Evolutionary conservation across 1,140 invertebrate genomes (phyloP).

Genomic region (Ruditapes philippinarum): DNA sequence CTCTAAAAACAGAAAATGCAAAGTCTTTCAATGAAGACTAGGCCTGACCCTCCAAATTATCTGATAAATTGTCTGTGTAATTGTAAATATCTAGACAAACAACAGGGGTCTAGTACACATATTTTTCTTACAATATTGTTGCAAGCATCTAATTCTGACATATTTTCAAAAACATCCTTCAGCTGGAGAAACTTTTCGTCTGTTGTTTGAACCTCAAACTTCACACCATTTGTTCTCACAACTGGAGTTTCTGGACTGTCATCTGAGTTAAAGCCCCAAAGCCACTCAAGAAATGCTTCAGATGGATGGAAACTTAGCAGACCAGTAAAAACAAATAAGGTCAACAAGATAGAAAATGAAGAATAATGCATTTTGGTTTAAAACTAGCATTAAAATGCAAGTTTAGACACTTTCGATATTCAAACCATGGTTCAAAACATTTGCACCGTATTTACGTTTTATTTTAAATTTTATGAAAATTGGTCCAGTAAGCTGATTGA

Average conservation of each 20-base stretch:
- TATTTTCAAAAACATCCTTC: conserved; percentile 89
- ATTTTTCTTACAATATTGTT: conserved; percentile 88
- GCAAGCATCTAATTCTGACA: conserved; percentile 90
- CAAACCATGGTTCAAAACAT: conserved; percentile 47
- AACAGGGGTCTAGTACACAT: too few relatives aligned
- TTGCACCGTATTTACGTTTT: conserved; percentile 12
- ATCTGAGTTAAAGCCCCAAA: conserved; percentile 66
- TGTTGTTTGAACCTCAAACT: conserved; percentile 89
- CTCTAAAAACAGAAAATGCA: too few relatives aligned
- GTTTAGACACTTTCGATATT: background rate
- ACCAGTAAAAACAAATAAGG: background rate
- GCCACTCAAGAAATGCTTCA: conserved; percentile 68
- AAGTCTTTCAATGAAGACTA: too few relatives aligned
- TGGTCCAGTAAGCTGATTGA: too few relatives aligned
- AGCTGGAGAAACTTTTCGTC: conserved; percentile 91
- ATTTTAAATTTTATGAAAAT: background rate
- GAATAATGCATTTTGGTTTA: background rate
- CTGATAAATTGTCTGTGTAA: too few relatives aligned
- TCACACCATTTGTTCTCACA: conserved; percentile 35
- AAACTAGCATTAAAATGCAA: background rate
- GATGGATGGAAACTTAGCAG: background rate
- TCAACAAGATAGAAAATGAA: too few relatives aligned
- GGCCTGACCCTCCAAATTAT: too few relatives aligned
- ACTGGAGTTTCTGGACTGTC: background rate
- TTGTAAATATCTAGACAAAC: too few relatives aligned